phyloP scores from a whole-genome alignment of 2,888 invertebrate genomes.

The Lepidocyrtinus sp. region DNA sequence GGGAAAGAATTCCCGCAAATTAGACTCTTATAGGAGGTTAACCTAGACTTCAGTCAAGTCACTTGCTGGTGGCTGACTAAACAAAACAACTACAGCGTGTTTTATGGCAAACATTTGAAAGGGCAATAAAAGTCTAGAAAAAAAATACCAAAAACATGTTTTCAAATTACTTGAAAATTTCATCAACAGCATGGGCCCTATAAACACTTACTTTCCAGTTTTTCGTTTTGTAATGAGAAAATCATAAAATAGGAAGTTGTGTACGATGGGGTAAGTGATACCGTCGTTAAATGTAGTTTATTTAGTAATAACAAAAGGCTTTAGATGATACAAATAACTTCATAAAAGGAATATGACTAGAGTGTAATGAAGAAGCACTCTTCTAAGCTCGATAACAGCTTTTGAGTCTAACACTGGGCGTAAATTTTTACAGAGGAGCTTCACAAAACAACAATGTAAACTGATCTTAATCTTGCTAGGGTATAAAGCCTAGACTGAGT shows the following conservation, averaged over 20 bases:
- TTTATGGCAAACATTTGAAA: conserved; percentile 11
- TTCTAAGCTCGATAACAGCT: too few species aligned
- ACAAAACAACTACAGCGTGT: conserved; percentile 2
- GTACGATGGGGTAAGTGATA: too few species aligned
- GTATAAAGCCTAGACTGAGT: too few species aligned
- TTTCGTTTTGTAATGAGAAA: too few species aligned
- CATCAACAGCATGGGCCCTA: not conserved
- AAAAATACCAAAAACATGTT: conserved; percentile 14
- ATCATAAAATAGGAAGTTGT: not conserved
- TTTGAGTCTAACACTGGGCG: not conserved
- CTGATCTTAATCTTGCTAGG: conserved; percentile 9
- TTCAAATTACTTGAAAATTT: not conserved
- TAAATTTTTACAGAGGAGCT: too few species aligned
- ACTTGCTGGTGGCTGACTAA: not conserved
- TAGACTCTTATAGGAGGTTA: not conserved
- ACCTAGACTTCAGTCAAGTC: not conserved
- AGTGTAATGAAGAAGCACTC: conserved; percentile 2
- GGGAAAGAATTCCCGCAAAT: not conserved
- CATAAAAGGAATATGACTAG: not conserved
- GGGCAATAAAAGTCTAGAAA: conserved; percentile 1
- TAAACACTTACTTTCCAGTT: not conserved
- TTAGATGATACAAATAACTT: not conserved
- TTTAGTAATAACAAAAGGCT: not conserved
- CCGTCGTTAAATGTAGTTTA: not conserved
- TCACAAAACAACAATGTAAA: conserved; percentile 1